Evolutionary conservation across 1,140 invertebrate species (phyloP).

Genomic region (Zaprionus capensis): DNA sequence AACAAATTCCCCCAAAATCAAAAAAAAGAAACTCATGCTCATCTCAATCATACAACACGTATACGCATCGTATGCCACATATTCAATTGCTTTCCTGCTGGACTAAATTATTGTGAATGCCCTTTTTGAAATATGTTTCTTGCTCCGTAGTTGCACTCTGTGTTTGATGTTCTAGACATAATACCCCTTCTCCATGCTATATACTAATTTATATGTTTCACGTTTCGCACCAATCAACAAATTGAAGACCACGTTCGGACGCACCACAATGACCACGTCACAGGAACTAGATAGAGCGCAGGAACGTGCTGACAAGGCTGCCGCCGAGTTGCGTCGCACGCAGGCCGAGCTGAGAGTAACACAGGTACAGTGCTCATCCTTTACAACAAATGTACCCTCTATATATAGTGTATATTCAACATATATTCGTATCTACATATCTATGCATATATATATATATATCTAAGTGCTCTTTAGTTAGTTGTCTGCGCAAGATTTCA

Average conservation of each 20-base stretch:
- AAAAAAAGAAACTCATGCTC: conserved; percentile 37
- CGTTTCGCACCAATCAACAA: conserved; percentile 32
- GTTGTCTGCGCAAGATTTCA: conserved; percentile 38
- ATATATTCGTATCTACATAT: conserved; percentile 43
- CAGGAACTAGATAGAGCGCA: conserved; percentile 93
- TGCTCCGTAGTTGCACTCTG: conserved; percentile 25
- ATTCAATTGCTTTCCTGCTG: conserved; percentile 45
- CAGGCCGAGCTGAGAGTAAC: conserved; percentile 94
- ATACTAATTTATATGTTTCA: conserved; percentile 62
- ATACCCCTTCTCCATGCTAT: conserved; percentile 6
- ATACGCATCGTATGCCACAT: conserved; percentile 40
- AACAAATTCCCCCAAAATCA: neutral
- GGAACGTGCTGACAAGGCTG: conserved; percentile 93
- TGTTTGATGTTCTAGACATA: neutral
- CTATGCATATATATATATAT: conserved; percentile 53
- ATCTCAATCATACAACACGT: conserved; percentile 43
- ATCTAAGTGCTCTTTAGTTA: conserved; percentile 72
- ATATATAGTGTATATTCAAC: conserved; percentile 16
- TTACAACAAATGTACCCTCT: conserved; percentile 1
- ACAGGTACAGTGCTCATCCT: conserved; percentile 84
- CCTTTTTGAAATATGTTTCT: conserved; percentile 2
- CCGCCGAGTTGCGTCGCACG: conserved; percentile 92
- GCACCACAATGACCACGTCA: conserved; percentile 89
- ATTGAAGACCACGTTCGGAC: conserved; percentile 89
- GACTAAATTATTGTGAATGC: conserved; percentile 33